A percentile compares a stretch with the other conserved stretches of the same genome.
Evolutionary conservation across 2,888 invertebrate species (phyloP).

Genomic region (Calliopum simillimum): DNA sequence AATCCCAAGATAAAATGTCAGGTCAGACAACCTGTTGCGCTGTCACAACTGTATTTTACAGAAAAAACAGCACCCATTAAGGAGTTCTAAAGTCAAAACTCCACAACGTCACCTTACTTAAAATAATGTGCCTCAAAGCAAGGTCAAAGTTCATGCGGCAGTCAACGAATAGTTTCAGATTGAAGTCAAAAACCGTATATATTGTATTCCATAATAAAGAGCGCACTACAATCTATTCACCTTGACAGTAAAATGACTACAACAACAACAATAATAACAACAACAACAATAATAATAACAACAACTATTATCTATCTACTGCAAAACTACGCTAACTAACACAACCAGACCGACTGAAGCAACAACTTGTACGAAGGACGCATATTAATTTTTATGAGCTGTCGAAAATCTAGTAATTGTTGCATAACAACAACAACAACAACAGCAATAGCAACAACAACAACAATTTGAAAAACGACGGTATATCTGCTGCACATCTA

Average conservation of each 20-base stretch:
- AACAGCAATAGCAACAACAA: not conserved
- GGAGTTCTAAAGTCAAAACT: too few species aligned
- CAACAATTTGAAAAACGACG: too few species aligned
- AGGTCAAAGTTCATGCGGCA: not conserved
- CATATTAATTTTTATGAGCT: constrained; percentile 62
- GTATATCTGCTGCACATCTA: too few species aligned
- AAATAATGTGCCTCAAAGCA: too few species aligned
- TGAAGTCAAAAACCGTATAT: not conserved
- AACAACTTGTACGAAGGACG: constrained; percentile 53
- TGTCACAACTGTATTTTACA: not conserved
- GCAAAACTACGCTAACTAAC: not conserved
- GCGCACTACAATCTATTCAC: not conserved
- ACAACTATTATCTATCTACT: too few species aligned
- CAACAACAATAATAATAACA: too few species aligned
- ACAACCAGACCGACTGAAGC: not conserved
- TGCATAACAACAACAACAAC: constrained; percentile 52
- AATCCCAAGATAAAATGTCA: not conserved
- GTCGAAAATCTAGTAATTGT: constrained; percentile 53
- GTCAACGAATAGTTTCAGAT: not conserved
- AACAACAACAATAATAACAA: constrained; percentile 12
- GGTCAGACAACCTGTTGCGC: constrained; percentile 25
- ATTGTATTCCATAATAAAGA: not conserved
- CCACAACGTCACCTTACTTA: too few species aligned
- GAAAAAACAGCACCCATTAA: too few species aligned
- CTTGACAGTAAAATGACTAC: constrained; percentile 1